Conservation (phyloP, 2,888 invertebrate genomes). For the Unio pictorum region DNA sequence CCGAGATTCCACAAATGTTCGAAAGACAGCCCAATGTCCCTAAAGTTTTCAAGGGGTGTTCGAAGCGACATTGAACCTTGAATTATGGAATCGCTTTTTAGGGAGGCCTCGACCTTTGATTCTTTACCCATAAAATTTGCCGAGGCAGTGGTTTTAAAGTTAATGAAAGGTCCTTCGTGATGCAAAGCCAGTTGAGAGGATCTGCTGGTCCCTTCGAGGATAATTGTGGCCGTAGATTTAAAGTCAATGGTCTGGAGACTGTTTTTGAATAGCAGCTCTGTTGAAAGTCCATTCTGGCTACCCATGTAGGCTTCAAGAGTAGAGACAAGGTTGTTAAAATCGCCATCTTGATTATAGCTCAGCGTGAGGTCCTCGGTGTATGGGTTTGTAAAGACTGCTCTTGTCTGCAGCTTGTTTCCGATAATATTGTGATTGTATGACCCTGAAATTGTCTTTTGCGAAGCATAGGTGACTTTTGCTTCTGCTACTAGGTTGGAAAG, state of each 20-base stretch:
- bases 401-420: slow-evolving; percentile 9
- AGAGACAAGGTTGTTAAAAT: too few species aligned
- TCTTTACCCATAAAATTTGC: slow-evolving; percentile 7
- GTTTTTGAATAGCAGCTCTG: background rate
- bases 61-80: slow-evolving; percentile 28
- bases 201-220: slow-evolving; percentile 15
- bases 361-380: slow-evolving; percentile 25
- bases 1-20: slow-evolving; percentile 24
- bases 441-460: slow-evolving; percentile 12
- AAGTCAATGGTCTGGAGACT: slow-evolving; percentile 11
- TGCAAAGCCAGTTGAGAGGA: slow-evolving; percentile 16
- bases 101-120: slow-evolving; percentile 17
- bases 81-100: slow-evolving; percentile 30
- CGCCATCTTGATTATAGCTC: too few species aligned
- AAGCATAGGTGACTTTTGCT: too few species aligned
- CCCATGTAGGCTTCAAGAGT: too few species aligned
- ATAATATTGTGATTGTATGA: slow-evolving; percentile 14
- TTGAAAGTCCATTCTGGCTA: too few species aligned
- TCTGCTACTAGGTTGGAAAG: too few species aligned
- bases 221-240: slow-evolving; percentile 7
- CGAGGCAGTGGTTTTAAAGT: slow-evolving; percentile 24
- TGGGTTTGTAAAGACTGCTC: slow-evolving; percentile 21
- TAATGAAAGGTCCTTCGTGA: slow-evolving; percentile 27
- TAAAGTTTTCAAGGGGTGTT: slow-evolving; percentile 36
- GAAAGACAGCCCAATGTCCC: slow-evolving; percentile 28